Conservation (phyloP, 2,797 vertebrate genomes). For the Tokudaia muenninki region DNA sequence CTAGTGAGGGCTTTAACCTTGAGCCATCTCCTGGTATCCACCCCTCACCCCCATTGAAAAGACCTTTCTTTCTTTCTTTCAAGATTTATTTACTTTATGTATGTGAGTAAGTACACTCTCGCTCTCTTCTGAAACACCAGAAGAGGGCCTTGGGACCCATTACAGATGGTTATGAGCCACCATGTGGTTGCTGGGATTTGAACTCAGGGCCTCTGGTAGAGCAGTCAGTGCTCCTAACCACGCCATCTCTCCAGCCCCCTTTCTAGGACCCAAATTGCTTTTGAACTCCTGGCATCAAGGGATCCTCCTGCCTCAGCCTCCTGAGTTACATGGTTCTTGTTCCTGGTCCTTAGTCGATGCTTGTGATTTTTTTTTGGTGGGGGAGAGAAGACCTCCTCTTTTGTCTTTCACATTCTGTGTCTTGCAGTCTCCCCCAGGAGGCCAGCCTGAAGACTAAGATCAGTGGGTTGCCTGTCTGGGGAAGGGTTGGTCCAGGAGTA, state of each 20-base stretch:
- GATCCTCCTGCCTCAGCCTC: background rate
- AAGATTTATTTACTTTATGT: too few species aligned
- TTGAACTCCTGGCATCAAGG: background rate
- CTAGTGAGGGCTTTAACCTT: background rate
- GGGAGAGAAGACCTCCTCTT: background rate
- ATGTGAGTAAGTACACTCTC: too few species aligned
- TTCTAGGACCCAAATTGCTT: background rate
- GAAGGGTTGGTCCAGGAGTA: background rate
- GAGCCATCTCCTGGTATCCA: background rate
- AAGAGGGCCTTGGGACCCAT: too few species aligned
- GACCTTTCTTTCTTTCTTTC: background rate
- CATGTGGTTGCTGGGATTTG: too few species aligned
- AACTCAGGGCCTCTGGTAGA: too few species aligned
- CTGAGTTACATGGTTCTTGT: background rate
- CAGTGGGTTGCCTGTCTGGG: background rate
- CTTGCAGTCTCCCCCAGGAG: background rate
- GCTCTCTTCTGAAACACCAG: too few species aligned
- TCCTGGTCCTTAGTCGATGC: background rate
- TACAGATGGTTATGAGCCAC: too few species aligned
- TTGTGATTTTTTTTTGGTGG: background rate
- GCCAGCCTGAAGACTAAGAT: background rate
- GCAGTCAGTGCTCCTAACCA: too few species aligned
- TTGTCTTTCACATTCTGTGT: background rate
- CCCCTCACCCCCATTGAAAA: too few species aligned
- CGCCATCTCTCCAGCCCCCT: background rate